A percentile compares a stretch with the other conserved stretches of the same genome.
phyloP scores from a whole-genome alignment of 2,113 vertebrate species.

The Rhea pennata region DNA sequence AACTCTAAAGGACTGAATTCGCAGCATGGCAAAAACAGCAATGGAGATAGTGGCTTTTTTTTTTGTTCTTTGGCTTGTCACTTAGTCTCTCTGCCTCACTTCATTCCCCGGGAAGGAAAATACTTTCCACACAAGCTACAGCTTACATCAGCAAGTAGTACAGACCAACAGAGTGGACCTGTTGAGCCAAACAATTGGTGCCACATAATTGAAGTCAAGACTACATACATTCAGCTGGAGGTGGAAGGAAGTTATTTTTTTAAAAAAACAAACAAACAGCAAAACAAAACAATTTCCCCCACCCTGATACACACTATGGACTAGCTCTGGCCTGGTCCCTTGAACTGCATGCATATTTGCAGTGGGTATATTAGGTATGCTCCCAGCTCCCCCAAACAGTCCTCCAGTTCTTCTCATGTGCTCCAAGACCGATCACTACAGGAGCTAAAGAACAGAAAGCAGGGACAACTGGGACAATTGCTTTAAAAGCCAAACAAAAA shows the following conservation, averaged over 20 bases:
- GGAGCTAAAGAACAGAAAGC: neutral
- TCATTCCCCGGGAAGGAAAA: neutral
- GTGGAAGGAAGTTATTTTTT: neutral
- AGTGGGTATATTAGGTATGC: neutral
- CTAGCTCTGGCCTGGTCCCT: neutral
- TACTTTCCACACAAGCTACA: neutral
- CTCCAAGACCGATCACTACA: neutral
- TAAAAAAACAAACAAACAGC: neutral
- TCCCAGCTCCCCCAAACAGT: neutral
- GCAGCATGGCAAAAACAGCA: neutral
- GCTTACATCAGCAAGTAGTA: neutral
- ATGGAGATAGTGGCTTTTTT: neutral
- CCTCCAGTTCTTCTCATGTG: neutral
- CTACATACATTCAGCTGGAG: neutral
- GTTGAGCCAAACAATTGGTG: neutral
- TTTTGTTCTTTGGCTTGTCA: neutral
- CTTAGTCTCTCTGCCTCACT: neutral
- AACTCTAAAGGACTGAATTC: neutral
- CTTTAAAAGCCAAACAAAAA: neutral
- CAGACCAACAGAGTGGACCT: neutral
- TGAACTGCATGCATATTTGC: neutral
- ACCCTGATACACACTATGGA: neutral
- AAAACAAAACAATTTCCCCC: neutral
- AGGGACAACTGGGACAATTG: neutral
- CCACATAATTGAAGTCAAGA: neutral